Evolutionary conservation across 2,113 vertebrate genomes (phyloP), one percentile per base, ranked within the genome.

Genomic region (Saimiri boliviensis): DNA sequence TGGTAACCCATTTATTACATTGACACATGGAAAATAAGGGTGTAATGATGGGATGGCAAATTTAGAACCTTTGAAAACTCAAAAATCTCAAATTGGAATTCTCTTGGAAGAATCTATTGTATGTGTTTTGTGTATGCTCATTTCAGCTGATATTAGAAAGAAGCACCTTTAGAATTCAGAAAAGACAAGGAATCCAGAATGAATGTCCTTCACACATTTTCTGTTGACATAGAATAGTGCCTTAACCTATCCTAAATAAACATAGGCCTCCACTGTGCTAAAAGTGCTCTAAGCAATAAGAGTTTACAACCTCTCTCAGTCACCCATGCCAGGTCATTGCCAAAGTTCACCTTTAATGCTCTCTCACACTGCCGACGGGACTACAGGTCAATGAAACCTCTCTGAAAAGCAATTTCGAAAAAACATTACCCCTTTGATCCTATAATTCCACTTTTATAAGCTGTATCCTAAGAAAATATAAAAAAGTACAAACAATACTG

Each of bases 271-370:
- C 23, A 27, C 30, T 87, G 30, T 68, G 77, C 79, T 63, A 70
- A 56, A 81, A 87, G 30, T 76, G 56, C 58, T 85, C 77, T 52
- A 66, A 89, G 25, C 56, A 88, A 71, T 93, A 93, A 94, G 68
- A 87, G 74, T 86, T 97, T 86, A 94, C 37, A 94, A n/a, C 3
- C 37, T 91, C 49, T 92, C 80, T 93, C 84, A 70, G 52, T 56
- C 37, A 58, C 5, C 42, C 35, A 49, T 88, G 56, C 21, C 6
- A 63, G 23, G 42, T 81, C 86, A 81, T 56, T 83, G 32, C 76
- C 74, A 94, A 83, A 83, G 71, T 85, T 94, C 37, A 37, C 23
- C 14, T 25, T 74, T 63, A 95, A 87, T 54, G 85, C 82, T 80
- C 30, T 87, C 63, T 68, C 52, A 42, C 47, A 60, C 40, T 70